phyloP scores from a whole-genome alignment of 2,113 vertebrate genomes.

The Malurus elegans region DNA sequence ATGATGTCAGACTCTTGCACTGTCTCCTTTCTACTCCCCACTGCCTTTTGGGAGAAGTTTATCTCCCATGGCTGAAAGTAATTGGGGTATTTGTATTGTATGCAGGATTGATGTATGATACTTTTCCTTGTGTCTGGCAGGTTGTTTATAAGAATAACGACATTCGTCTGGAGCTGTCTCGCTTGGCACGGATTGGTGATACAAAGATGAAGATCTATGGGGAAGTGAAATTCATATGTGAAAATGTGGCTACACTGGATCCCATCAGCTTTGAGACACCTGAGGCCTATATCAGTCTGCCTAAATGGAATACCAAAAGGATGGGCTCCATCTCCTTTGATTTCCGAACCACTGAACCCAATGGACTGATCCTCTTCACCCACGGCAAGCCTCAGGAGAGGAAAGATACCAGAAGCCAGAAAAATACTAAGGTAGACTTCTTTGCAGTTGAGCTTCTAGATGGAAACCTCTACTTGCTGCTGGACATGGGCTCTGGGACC shows the following conservation, averaged over 20 bases:
- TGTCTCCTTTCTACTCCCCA: neutral
- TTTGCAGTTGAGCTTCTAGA: constrained; percentile 95
- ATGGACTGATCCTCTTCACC: constrained; percentile 94
- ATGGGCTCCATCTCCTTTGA: constrained; percentile 98
- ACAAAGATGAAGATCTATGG: constrained; percentile 99
- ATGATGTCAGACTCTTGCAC: neutral
- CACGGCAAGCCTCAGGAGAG: constrained; percentile 92
- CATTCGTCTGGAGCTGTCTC: constrained; percentile 94
- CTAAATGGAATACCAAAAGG: constrained; percentile 97
- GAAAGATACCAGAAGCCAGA: constrained; percentile 86
- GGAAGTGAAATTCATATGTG: constrained; percentile 92
- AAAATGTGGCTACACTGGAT: constrained; percentile 94
- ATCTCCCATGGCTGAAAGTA: constrained; percentile 22
- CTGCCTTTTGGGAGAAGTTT: constrained; percentile 27
- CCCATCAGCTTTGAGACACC: constrained; percentile 96
- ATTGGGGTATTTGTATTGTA: constrained; percentile 39
- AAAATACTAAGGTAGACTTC: constrained; percentile 96
- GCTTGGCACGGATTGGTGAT: constrained; percentile 92
- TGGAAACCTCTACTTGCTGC: constrained; percentile 89
- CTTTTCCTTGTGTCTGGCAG: constrained; percentile 74
- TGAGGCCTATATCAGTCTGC: constrained; percentile 90
- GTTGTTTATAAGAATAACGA: constrained; percentile 99
- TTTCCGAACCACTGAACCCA: constrained; percentile 94
- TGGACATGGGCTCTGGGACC: constrained; percentile 97
- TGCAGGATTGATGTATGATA: constrained; percentile 67